phyloP scores from a whole-genome alignment of 2,797 vertebrate species.

The Sebastolobus altivelis region DNA sequence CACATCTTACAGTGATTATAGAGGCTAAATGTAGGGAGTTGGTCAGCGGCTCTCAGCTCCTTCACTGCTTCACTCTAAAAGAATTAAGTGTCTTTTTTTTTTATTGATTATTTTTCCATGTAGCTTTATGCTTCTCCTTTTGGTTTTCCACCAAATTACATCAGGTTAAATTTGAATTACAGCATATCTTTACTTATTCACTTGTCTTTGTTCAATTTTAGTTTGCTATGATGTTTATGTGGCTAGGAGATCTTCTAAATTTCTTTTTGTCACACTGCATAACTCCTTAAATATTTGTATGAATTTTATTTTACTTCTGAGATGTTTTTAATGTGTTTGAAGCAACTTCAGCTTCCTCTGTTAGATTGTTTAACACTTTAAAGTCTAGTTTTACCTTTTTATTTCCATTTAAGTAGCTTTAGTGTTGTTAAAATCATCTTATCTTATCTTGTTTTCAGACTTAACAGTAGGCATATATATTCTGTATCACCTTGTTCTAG shows the following conservation, averaged over 20 bases:
- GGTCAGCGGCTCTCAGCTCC: not conserved
- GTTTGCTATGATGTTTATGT: not conserved
- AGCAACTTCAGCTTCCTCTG: not conserved
- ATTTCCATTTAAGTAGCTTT: not conserved
- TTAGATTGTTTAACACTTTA: not conserved
- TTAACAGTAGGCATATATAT: not conserved
- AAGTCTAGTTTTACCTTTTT: not conserved
- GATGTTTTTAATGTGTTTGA: not conserved
- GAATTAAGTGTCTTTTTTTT: not conserved
- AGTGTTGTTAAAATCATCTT: not conserved
- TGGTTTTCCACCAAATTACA: not conserved
- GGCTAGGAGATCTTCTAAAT: not conserved
- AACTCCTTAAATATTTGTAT: not conserved
- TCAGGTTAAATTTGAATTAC: not conserved
- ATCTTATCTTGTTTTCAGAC: not conserved
- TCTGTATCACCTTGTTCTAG: not conserved
- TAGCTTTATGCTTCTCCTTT: not conserved
- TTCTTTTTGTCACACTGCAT: not conserved
- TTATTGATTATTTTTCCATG: not conserved
- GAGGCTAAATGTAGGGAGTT: not conserved
- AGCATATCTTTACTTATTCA: not conserved
- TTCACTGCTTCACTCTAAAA: not conserved
- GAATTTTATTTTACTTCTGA: not conserved
- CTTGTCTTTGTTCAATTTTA: not conserved
- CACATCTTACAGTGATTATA: not conserved